Conservation (phyloP, 2,113 vertebrate species). For the Eidolon helvum region DNA sequence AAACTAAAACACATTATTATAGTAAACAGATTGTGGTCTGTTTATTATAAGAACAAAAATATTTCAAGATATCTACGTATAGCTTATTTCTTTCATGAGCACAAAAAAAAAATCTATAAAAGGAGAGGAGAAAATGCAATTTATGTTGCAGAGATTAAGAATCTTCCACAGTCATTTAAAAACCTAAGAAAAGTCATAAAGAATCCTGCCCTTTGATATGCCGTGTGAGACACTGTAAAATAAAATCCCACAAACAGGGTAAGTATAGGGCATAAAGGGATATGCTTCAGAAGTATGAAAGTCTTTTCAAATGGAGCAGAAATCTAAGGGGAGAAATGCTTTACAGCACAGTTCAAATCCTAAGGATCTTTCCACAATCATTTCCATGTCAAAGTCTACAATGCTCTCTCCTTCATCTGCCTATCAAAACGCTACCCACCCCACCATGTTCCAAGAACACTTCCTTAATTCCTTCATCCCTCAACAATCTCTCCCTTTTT, state of each 20-base stretch:
- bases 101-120: not conserved
- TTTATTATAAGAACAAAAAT: constrained; percentile 16
- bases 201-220: not conserved
- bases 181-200: not conserved
- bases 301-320: not conserved
- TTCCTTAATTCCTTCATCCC: not conserved
- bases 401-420: not conserved
- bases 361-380: not conserved
- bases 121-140: not conserved
- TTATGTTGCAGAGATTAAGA: not conserved
- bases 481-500: not conserved
- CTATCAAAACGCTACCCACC: not conserved
- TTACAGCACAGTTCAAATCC: not conserved
- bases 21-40: not conserved
- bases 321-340: not conserved
- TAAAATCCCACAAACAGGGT: not conserved
- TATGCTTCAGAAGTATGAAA: not conserved
- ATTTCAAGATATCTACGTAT: not conserved
- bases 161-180: not conserved
- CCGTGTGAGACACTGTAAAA: not conserved
- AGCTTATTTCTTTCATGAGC: not conserved
- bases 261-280: not conserved
- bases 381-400: not conserved
- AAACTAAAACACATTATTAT: not conserved
- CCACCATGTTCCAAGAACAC: not conserved